Evolutionary conservation across 2,888 invertebrate genomes (phyloP).

Genomic region (Bursaphelenchus okinawaensis): DNA sequence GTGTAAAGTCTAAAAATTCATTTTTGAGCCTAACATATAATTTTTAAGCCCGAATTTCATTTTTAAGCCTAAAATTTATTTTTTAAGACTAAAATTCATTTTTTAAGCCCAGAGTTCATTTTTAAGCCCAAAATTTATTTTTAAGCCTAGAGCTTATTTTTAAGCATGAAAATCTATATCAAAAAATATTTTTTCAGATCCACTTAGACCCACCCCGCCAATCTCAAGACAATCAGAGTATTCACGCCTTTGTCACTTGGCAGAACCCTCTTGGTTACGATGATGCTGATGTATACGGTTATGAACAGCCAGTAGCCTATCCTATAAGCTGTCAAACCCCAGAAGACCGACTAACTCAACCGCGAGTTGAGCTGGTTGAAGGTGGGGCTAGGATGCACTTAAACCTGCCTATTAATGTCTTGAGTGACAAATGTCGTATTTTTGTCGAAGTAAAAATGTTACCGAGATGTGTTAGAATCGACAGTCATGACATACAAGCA

Average conservation of each 20-base stretch:
- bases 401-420: constrained; percentile 39
- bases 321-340: constrained; percentile 49
- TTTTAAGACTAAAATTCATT: too few relatives aligned
- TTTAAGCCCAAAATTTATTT: too few relatives aligned
- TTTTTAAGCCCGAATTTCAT: too few relatives aligned
- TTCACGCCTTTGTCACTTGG: constrained; percentile 31
- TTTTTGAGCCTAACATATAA: too few relatives aligned
- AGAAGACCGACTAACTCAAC: constrained; percentile 40
- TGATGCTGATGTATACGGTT: constrained; percentile 48
- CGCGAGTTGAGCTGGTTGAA: constrained; percentile 42
- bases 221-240: constrained; percentile 28
- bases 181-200: constrained; percentile 28
- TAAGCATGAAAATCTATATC: too few relatives aligned
- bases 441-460: constrained; percentile 47
- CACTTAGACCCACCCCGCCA: constrained; percentile 27
- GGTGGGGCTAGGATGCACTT: constrained; percentile 46
- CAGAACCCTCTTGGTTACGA: constrained; percentile 38
- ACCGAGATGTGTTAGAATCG: constrained; percentile 44
- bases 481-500: constrained; percentile 48
- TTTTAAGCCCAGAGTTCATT: too few relatives aligned
- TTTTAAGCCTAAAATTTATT: too few relatives aligned
- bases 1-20: too few relatives aligned
- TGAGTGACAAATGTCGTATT: constrained; percentile 44
- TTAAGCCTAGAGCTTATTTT: too few relatives aligned
- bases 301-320: constrained; percentile 46